phyloP scores from a whole-genome alignment of 64 coral and sea anemone species.

The Pachyseris speciosa region DNA sequence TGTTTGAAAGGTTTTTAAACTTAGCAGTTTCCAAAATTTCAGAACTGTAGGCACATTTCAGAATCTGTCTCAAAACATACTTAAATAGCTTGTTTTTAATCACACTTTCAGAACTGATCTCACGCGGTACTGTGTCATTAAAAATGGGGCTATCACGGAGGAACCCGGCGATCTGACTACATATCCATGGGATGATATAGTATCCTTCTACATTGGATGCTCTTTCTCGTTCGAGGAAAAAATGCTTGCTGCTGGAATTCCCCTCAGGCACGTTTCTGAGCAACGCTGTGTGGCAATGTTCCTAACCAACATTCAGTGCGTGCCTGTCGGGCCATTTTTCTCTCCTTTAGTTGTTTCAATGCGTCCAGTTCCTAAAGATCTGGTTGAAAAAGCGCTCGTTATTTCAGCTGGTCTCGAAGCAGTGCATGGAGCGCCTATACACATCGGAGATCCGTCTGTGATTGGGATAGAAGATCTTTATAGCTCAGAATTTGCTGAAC shows the following conservation, averaged over 20 bases:
- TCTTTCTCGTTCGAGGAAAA: slow-evolving; percentile 81
- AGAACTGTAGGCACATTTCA: too few relatives aligned
- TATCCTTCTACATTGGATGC: slow-evolving; percentile 88
- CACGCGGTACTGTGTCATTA: slow-evolving; percentile 30
- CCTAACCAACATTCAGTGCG: slow-evolving; percentile 53
- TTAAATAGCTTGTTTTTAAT: too few relatives aligned
- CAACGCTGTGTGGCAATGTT: slow-evolving; percentile 51
- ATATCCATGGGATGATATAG: slow-evolving; percentile 68
- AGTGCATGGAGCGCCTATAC: slow-evolving; percentile 76
- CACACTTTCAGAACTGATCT: slow-evolving; percentile 80
- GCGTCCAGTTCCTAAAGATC: slow-evolving; percentile 49
- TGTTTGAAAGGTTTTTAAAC: too few relatives aligned
- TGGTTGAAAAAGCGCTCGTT: slow-evolving; percentile 38
- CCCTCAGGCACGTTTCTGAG: slow-evolving; percentile 35
- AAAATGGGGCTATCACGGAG: slow-evolving; percentile 23
- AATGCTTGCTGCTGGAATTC: slow-evolving; percentile 55
- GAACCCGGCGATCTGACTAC: slow-evolving; percentile 23
- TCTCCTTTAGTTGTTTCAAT: slow-evolving; percentile 63
- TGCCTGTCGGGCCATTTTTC: slow-evolving; percentile 46
- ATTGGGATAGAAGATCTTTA: slow-evolving; percentile 57
- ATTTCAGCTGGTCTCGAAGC: slow-evolving; percentile 35
- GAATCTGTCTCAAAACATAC: too few relatives aligned
- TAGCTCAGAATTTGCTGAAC: neutral
- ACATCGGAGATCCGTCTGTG: slow-evolving; percentile 69
- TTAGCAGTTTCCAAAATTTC: too few relatives aligned